phyloP scores from a whole-genome alignment of 2,113 vertebrate species.

The Chionodraco myersi region DNA sequence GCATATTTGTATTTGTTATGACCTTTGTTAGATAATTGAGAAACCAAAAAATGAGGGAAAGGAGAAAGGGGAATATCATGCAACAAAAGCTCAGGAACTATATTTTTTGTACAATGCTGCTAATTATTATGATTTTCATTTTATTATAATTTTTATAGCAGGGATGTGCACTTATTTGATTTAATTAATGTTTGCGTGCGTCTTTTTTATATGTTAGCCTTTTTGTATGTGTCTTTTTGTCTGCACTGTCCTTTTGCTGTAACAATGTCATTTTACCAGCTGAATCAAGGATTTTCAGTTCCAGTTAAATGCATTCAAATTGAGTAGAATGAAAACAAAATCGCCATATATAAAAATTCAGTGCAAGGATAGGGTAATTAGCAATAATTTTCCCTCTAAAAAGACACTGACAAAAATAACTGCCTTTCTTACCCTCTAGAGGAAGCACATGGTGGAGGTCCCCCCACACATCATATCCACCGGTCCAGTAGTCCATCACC shows the following conservation, averaged over 20 bases:
- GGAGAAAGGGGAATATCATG: not conserved
- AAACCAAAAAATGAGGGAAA: not conserved
- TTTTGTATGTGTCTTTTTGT: no score
- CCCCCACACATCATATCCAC: slow-evolving; percentile 94
- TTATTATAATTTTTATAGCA: no score
- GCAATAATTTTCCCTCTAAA: not conserved
- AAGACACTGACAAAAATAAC: not conserved
- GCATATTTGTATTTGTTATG: not conserved
- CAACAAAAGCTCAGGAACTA: not conserved
- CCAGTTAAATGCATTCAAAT: not conserved
- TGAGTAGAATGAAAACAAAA: not conserved
- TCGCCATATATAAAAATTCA: not conserved
- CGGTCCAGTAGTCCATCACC: slow-evolving; percentile 95
- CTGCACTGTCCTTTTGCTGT: no score
- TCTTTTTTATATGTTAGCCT: no score
- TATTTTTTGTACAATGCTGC: no score
- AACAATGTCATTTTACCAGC: no score
- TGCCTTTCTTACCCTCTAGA: slow-evolving; percentile 86
- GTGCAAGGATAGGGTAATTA: not conserved
- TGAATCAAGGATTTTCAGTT: no score
- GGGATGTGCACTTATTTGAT: no score
- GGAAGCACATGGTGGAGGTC: slow-evolving; percentile 90
- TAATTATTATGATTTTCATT: no score
- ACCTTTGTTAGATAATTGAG: not conserved
- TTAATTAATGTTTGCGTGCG: no score